Conservation (phyloP, 1,140 invertebrate genomes). For the Aphidius ervi region DNA sequence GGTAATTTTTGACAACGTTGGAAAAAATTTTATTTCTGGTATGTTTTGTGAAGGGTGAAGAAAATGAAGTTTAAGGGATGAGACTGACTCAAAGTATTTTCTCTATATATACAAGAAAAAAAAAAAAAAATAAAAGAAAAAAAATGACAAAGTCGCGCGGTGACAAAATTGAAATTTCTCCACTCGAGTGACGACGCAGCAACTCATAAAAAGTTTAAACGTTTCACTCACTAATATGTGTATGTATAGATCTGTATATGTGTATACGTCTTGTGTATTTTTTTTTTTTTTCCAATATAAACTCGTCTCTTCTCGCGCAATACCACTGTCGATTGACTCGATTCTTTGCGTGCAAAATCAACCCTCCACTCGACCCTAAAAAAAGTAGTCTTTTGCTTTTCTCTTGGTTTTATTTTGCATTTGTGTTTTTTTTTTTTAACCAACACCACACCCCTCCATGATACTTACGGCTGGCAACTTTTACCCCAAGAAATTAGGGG, state of each 20-base stretch:
- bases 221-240: constrained; percentile 40
- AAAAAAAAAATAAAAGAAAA: constrained; percentile 14
- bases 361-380: constrained; percentile 17
- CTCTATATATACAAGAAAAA: constrained; percentile 2
- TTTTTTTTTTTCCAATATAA: constrained; percentile 48
- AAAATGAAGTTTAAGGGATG: constrained; percentile 1
- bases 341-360: constrained; percentile 25
- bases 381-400: not conserved
- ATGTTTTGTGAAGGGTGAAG: constrained; percentile 17
- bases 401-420: constrained; percentile 3
- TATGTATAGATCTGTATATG: constrained; percentile 32
- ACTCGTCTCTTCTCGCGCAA: constrained; percentile 35
- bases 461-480: constrained; percentile 50
- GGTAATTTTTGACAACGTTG: constrained; percentile 9
- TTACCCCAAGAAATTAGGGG: constrained; percentile 53
- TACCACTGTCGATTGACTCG: constrained; percentile 48
- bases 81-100: constrained; percentile 10
- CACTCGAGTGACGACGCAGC: constrained; percentile 50
- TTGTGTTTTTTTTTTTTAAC: constrained; percentile 5
- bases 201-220: constrained; percentile 55
- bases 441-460: constrained; percentile 14
- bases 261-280: constrained; percentile 33
- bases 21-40: constrained; percentile 21
- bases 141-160: constrained; percentile 15
- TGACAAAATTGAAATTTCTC: constrained; percentile 53